Conservation (phyloP, 2,888 invertebrate genomes). For the Tyria jacobaeae region DNA sequence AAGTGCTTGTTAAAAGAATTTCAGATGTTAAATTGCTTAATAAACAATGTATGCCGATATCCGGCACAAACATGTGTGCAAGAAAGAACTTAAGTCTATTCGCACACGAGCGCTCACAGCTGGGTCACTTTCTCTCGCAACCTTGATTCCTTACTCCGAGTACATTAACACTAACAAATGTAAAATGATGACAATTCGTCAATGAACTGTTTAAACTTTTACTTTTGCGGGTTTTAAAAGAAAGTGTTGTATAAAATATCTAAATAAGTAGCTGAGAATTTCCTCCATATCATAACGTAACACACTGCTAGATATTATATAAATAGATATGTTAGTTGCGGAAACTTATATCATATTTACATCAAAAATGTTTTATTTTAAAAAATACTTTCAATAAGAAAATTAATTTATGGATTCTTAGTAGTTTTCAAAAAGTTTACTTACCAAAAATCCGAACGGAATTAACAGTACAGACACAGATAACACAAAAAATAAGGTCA, state of each 20-base stretch:
- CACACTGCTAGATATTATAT: conserved; percentile 46
- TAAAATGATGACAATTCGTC: conserved; percentile 74
- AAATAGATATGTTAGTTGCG: conserved; percentile 48
- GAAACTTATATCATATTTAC: conserved; percentile 40
- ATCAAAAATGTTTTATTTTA: not conserved
- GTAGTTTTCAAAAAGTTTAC: conserved; percentile 33
- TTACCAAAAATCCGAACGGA: conserved; percentile 55
- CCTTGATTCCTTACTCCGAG: conserved; percentile 81
- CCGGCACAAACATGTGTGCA: conserved; percentile 47
- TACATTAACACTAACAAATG: conserved; percentile 70
- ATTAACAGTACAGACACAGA: conserved; percentile 63
- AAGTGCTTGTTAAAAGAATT: conserved; percentile 16
- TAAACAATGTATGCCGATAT: conserved; percentile 35
- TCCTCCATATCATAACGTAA: conserved; percentile 56
- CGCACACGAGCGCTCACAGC: conserved; percentile 58
- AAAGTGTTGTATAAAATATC: conserved; percentile 38
- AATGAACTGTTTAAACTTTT: conserved; percentile 75
- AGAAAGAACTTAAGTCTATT: conserved; percentile 58
- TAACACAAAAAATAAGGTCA: conserved; percentile 61
- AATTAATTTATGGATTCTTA: not conserved
- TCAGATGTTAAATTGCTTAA: conserved; percentile 33
- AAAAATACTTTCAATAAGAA: not conserved
- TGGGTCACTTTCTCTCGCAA: conserved; percentile 83
- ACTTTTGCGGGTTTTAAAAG: conserved; percentile 68
- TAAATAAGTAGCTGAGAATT: conserved; percentile 47